Percentiles rank a stretch among this genome's conserved stretches.
Conservation (phyloP, 2,888 invertebrate genomes). For the Apamea anceps region DNA sequence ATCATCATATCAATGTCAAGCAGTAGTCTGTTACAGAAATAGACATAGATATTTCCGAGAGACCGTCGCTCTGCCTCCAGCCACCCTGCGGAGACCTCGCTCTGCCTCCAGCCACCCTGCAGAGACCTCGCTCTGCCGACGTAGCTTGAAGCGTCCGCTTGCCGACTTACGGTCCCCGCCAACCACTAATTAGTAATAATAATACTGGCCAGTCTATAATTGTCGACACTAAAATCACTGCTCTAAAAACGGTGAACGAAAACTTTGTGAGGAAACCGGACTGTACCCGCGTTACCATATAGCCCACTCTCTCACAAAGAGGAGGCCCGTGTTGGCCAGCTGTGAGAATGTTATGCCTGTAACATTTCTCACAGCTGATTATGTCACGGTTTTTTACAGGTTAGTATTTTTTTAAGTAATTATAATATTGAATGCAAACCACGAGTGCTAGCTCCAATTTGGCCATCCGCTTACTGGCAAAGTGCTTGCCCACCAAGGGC, state of each 20-base stretch:
- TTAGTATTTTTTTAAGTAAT: background rate
- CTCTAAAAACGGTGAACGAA: background rate
- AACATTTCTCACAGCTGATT: no score
- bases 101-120: no score
- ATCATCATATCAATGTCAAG: background rate
- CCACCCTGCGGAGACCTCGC: no score
- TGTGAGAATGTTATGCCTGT: no score
- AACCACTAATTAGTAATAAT: background rate
- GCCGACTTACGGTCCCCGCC: background rate
- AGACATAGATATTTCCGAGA: background rate
- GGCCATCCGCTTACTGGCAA: slow-evolving; percentile 73
- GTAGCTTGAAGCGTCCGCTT: background rate
- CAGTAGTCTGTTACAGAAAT: no score
- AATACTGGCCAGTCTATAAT: background rate
- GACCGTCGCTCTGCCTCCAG: no score
- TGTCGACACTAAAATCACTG: background rate
- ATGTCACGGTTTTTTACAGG: background rate
- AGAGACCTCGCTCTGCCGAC: background rate
- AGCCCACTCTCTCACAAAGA: background rate
- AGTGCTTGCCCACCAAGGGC: slow-evolving; percentile 77
- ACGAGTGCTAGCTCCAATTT: slow-evolving; percentile 52
- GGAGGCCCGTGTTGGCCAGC: background rate
- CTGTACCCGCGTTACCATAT: no score
- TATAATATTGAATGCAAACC: slow-evolving; percentile 33
- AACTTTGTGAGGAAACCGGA: background rate